A percentile compares a stretch with the other conserved stretches of the same genome.
Conservation (phyloP, 2,797 vertebrate species). For the Poecilia wingei region DNA sequence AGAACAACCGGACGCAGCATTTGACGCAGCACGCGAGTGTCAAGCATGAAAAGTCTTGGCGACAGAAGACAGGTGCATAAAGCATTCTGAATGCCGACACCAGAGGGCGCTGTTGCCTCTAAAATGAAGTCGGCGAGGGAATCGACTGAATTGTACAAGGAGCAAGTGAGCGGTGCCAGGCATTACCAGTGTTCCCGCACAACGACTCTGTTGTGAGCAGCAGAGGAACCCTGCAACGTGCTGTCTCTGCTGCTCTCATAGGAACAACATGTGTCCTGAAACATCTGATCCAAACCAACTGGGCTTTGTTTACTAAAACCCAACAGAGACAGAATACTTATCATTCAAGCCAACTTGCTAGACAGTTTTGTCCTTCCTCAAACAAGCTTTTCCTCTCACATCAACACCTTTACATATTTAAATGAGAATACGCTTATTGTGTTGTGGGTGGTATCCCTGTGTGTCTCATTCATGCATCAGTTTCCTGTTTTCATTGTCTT, state of each 20-base stretch:
- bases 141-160: background rate
- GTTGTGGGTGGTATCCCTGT: conserved; percentile 44
- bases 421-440: conserved; percentile 32
- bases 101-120: conserved; percentile 44
- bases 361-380: background rate
- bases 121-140: background rate
- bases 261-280: conserved; percentile 8
- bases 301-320: background rate
- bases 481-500: conserved; percentile 11
- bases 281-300: conserved; percentile 24
- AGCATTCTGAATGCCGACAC: conserved; percentile 21
- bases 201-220: conserved; percentile 65
- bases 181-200: conserved; percentile 62
- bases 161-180: conserved; percentile 63
- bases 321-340: conserved; percentile 1
- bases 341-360: background rate
- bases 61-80: background rate
- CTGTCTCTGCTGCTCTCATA: conserved; percentile 40
- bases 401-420: conserved; percentile 14
- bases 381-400: background rate
- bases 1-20: too few relatives aligned
- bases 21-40: background rate
- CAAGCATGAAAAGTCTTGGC: background rate
- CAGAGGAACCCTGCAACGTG: conserved; percentile 23
- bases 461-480: conserved; percentile 27